Evolutionary conservation across 2,113 vertebrate genomes (phyloP).

Genomic region (Panurus biarmicus): DNA sequence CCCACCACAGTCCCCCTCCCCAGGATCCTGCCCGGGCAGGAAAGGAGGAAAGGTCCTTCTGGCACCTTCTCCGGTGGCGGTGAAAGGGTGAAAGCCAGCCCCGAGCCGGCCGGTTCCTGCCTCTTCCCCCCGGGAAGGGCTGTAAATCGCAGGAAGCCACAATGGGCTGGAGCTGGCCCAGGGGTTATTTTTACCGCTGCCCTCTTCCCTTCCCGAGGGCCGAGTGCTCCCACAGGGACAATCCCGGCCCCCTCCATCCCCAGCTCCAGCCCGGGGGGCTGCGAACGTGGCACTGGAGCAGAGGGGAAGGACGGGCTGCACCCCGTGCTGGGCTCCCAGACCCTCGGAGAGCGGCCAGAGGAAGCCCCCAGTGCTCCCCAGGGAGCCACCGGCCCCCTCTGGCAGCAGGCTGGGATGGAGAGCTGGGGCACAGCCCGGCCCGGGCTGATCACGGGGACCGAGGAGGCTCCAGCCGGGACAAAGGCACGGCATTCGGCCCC

Average conservation of each 20-base stretch:
- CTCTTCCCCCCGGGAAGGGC: conserved; percentile 23
- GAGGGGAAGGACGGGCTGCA: background rate
- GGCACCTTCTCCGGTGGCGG: background rate
- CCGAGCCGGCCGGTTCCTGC: background rate
- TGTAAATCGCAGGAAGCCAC: conserved; percentile 61
- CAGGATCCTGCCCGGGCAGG: background rate
- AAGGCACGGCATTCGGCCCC: fast-evolving
- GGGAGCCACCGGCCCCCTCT: background rate
- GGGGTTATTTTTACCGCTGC: conserved; percentile 42
- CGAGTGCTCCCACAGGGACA: background rate
- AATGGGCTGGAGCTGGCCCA: background rate
- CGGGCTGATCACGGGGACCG: background rate
- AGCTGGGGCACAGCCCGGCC: background rate
- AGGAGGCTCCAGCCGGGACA: background rate
- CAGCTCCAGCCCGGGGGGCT: background rate
- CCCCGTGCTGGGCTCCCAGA: background rate
- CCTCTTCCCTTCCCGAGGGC: background rate
- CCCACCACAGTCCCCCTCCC: background rate
- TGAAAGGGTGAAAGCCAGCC: background rate
- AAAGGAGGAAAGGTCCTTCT: background rate
- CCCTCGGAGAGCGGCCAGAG: fast-evolving
- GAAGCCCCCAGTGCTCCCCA: background rate
- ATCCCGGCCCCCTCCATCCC: background rate
- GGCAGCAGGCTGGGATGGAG: fast-evolving
- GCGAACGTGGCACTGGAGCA: fast-evolving